A percentile compares a stretch with the other conserved stretches of the same genome.
Evolutionary conservation across 2,888 invertebrate genomes (phyloP).

Genomic region (Lycocerus yunnanus): DNA sequence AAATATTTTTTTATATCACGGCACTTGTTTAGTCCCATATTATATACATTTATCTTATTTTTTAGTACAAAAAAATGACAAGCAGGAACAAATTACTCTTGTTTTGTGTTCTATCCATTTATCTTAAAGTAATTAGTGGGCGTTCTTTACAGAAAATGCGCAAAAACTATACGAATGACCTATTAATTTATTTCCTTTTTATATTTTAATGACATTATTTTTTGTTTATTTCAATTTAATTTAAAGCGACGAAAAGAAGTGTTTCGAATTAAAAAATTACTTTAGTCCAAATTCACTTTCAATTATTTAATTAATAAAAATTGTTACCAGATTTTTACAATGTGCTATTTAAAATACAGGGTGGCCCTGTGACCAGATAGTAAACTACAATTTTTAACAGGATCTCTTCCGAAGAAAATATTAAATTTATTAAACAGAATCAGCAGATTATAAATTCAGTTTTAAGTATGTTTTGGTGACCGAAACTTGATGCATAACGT

Average conservation of each 20-base stretch:
- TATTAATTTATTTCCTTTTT: conserved; percentile 2
- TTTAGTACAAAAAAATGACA: background rate
- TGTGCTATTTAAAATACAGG: no score
- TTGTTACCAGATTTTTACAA: background rate
- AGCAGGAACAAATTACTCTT: background rate
- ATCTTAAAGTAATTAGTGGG: conserved; percentile 1
- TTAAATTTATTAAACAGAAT: no score
- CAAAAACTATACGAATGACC: background rate
- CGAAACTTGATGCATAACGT: no score
- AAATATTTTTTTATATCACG: background rate
- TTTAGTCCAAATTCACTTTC: background rate
- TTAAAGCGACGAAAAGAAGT: background rate
- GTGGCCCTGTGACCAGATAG: no score
- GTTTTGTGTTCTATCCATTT: conserved; percentile 4
- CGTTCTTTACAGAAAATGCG: background rate
- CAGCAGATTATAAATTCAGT: no score
- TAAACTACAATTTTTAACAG: no score
- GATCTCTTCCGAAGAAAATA: no score
- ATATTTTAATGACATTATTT: background rate
- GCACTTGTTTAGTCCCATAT: conserved; percentile 1
- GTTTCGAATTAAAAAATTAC: background rate
- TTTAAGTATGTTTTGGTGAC: no score
- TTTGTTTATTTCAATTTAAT: background rate
- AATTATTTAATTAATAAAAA: background rate
- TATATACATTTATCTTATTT: conserved; percentile 1